phyloP scores from a whole-genome alignment of 2,113 vertebrate genomes.

The Ascaphus truei region DNA sequence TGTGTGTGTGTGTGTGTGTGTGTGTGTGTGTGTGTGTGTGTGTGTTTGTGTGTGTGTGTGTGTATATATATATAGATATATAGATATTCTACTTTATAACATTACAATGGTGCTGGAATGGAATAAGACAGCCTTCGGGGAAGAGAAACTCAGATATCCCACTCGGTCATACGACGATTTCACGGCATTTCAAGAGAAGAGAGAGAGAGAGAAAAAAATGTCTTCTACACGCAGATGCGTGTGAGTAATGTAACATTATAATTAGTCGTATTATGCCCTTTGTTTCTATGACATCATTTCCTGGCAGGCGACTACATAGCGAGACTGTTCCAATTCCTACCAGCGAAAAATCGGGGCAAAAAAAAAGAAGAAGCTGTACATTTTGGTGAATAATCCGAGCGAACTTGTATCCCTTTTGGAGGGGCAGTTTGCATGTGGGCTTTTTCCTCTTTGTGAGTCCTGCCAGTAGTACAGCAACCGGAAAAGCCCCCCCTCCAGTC shows the following conservation, averaged over 20 bases:
- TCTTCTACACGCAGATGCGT: not conserved
- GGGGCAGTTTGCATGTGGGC: not conserved
- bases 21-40: too few species aligned
- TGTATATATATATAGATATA: too few species aligned
- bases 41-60: too few species aligned
- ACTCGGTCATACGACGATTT: not conserved
- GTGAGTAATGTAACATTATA: not conserved
- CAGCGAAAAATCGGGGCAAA: not conserved
- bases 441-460: not conserved
- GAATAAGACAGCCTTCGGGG: not conserved
- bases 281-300: slow-evolving; percentile 10
- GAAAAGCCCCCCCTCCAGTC: slow-evolving; percentile 16
- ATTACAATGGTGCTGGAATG: too few species aligned
- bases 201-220: too few species aligned
- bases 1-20: too few species aligned
- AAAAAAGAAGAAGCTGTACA: not conserved
- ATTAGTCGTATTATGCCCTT: not conserved
- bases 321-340: slow-evolving; percentile 1
- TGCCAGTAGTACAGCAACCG: slow-evolving; percentile 13
- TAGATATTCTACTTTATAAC: too few species aligned
- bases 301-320: slow-evolving; percentile 20
- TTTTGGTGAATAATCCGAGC: slow-evolving; percentile 7
- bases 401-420: not conserved
- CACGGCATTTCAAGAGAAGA: not conserved
- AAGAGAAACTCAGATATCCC: not conserved